Conservation (phyloP, 2,888 invertebrate species). For the Metallyticus violacea region DNA sequence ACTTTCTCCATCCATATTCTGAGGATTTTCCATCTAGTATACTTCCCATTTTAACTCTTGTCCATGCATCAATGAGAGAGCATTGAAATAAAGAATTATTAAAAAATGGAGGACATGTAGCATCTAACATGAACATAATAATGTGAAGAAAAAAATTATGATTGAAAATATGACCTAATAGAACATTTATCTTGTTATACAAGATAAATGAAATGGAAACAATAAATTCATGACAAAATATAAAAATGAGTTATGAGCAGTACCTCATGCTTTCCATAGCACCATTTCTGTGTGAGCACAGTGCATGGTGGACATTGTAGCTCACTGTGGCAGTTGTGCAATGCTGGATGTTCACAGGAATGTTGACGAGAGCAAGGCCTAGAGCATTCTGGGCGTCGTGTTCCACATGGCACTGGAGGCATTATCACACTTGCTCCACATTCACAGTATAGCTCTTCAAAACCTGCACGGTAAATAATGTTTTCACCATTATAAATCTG, state of each 20-base stretch:
- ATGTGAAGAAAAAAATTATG: no score
- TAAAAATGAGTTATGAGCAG: background rate
- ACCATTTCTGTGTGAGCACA: conserved; percentile 79
- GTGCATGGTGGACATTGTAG: conserved; percentile 80
- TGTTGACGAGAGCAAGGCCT: conserved; percentile 74
- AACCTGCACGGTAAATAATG: conserved; percentile 49
- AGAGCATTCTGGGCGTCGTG: conserved; percentile 76
- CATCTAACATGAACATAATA: no score
- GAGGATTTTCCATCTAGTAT: no score
- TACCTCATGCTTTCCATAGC: conserved; percentile 75
- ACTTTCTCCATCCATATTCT: no score
- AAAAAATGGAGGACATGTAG: no score
- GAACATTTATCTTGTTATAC: background rate
- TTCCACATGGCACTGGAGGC: conserved; percentile 93
- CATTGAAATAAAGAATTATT: no score
- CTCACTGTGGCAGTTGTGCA: conserved; percentile 80
- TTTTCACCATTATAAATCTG: no score
- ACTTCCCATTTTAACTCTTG: no score
- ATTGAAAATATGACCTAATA: background rate
- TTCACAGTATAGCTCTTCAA: conserved; percentile 87
- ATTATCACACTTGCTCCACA: conserved; percentile 83
- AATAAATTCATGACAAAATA: background rate
- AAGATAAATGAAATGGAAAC: background rate
- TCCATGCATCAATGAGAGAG: no score
- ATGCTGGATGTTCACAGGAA: conserved; percentile 76